Evolutionary conservation across 2,113 vertebrate species (phyloP).

Genomic region (Ammodytes marinus): DNA sequence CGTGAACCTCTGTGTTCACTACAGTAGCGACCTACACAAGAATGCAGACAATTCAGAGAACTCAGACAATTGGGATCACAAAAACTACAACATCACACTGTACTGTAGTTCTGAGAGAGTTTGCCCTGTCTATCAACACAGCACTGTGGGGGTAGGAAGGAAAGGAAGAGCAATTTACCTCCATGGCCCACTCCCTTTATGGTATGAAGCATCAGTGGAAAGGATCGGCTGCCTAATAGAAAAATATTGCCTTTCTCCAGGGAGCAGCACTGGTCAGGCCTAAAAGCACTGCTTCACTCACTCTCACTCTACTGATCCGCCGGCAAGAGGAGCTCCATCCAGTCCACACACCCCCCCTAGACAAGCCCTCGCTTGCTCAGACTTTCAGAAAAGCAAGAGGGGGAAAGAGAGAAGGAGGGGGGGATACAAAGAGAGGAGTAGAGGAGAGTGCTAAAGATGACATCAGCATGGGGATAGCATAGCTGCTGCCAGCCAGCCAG

Average conservation of each 20-base stretch:
- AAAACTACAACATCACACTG: conserved; percentile 15
- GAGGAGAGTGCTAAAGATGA: conserved; percentile 65
- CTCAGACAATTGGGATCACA: conserved; percentile 22
- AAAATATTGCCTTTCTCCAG: conserved; percentile 50
- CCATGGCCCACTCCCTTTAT: conserved; percentile 69
- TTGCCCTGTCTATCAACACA: conserved; percentile 1
- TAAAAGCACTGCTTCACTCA: conserved; percentile 48
- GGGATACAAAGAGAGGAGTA: conserved; percentile 10
- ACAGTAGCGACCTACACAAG: conserved; percentile 23
- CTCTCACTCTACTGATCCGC: conserved; percentile 48
- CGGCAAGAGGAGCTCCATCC: conserved; percentile 39
- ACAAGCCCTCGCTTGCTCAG: conserved; percentile 60
- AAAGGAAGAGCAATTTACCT: conserved; percentile 79
- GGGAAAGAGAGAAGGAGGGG: conserved; percentile 30
- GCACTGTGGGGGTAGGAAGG: conserved; percentile 22
- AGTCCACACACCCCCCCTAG: conserved; percentile 30
- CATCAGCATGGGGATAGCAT: conserved; percentile 57
- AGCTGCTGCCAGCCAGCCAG: conserved; percentile 49
- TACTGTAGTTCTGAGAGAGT: conserved; percentile 4
- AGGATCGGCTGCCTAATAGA: conserved; percentile 15
- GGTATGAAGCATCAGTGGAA: conserved; percentile 62
- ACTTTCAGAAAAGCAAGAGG: conserved; percentile 44
- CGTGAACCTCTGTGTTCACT: conserved; percentile 34
- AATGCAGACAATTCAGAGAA: conserved; percentile 17
- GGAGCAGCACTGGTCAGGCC: conserved; percentile 21